Conservation (phyloP, 2,113 vertebrate species). For the Eulacestoma nigropectus region DNA sequence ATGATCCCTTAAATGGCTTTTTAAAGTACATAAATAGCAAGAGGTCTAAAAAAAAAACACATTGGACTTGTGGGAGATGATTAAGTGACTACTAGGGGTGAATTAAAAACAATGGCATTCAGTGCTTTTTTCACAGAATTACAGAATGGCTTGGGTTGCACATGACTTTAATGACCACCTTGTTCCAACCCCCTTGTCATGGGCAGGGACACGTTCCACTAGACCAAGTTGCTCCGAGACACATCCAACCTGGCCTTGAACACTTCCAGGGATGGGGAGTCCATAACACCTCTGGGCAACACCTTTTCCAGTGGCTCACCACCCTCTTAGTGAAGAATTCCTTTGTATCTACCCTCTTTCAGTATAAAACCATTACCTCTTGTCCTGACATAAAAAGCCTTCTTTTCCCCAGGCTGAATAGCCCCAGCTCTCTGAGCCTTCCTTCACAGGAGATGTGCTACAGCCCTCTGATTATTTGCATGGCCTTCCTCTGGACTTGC, state of each 20-base stretch:
- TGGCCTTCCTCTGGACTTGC: background rate
- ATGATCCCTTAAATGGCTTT: background rate
- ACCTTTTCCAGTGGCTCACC: background rate
- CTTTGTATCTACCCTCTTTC: background rate
- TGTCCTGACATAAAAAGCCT: background rate
- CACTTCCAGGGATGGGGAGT: background rate
- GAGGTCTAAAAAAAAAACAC: background rate
- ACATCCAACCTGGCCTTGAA: background rate
- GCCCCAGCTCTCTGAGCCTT: background rate
- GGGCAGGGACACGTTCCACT: background rate
- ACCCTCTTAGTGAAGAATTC: background rate
- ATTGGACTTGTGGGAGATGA: background rate
- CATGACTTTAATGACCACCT: background rate
- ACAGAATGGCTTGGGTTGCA: background rate
- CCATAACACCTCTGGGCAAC: background rate
- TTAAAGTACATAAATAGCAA: background rate
- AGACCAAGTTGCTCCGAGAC: background rate
- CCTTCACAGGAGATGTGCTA: background rate
- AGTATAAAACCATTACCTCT: background rate
- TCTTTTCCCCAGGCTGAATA: background rate
- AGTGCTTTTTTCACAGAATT: background rate
- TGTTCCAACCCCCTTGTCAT: background rate
- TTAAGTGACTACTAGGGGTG: background rate
- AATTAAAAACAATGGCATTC: background rate
- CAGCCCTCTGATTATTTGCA: background rate